Conservation (phyloP, 2,888 invertebrate genomes). For the Yponomeuta evonymella region DNA sequence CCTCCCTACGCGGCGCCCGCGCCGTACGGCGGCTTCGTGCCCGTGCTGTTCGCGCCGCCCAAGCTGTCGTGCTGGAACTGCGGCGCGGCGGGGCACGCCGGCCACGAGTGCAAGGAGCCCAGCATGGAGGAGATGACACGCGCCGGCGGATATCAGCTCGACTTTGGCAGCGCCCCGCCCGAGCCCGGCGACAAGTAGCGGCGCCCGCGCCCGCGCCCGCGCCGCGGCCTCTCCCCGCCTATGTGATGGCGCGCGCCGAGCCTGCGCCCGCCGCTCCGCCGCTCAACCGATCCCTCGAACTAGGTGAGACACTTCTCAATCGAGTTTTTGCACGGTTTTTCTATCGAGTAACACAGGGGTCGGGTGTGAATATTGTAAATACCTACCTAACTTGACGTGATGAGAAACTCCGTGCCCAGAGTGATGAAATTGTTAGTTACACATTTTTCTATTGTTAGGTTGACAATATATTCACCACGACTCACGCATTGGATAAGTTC, state of each 20-base stretch:
- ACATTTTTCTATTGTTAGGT: neutral
- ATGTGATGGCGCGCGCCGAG: slow-evolving; percentile 20
- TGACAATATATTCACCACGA: slow-evolving; percentile 5
- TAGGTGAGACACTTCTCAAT: slow-evolving; percentile 9
- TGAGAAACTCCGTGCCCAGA: slow-evolving; percentile 1
- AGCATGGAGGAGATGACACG: slow-evolving; percentile 95
- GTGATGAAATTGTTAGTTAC: neutral
- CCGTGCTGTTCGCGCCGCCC: slow-evolving; percentile 75
- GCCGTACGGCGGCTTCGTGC: slow-evolving; percentile 64
- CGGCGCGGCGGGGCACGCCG: slow-evolving; percentile 88
- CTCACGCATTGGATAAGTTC: neutral
- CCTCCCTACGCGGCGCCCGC: slow-evolving; percentile 62
- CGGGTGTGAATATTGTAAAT: slow-evolving; percentile 31
- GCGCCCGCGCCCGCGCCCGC: slow-evolving; percentile 10
- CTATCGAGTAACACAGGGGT: slow-evolving; percentile 44
- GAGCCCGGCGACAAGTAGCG: slow-evolving; percentile 60
- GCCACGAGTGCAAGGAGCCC: slow-evolving; percentile 91
- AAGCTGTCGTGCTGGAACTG: slow-evolving; percentile 94
- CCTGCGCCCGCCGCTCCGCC: slow-evolving; percentile 16
- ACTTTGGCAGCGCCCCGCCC: slow-evolving; percentile 66
- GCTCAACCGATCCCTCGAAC: slow-evolving; percentile 1
- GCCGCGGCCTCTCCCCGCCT: slow-evolving; percentile 9
- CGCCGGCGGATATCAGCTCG: slow-evolving; percentile 81
- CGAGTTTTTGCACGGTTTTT: slow-evolving; percentile 25
- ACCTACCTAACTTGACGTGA: slow-evolving; percentile 26